Percentiles rank a stretch among this genome's conserved stretches.
These are phyloP conservation scores for Apis laboriosa DNA, from an alignment of 1,140 invertebrate species.

Conservation along the genomic window DNA sequence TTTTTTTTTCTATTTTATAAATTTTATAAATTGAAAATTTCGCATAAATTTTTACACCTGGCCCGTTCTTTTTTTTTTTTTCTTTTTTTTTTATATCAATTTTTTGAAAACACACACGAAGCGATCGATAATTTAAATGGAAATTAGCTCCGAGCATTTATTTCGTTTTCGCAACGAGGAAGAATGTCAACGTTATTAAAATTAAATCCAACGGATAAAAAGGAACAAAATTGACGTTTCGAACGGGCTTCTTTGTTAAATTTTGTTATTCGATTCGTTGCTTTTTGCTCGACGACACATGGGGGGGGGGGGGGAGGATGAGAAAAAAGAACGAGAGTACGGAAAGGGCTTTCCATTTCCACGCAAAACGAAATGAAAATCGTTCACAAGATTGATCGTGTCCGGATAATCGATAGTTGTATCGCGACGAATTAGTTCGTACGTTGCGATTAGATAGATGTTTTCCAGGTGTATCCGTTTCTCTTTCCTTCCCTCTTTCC, in stretches of 20 bases:
- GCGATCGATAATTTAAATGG: no score
- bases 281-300: background rate
- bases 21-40: no score
- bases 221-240: background rate
- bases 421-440: background rate
- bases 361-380: background rate
- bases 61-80: no score
- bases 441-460: background rate
- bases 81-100: no score
- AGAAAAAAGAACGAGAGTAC: no score
- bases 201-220: background rate
- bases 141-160: no score
- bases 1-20: no score
- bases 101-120: no score
- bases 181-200: background rate
- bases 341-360: no score
- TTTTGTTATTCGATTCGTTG: background rate
- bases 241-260: background rate
- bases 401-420: background rate
- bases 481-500: background rate
- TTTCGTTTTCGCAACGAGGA: no score
- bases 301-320: no score
- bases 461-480: background rate
- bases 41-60: no score
- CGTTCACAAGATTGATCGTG: background rate